A percentile compares a stretch with the other conserved stretches of the same genome.
Evolutionary conservation across 2,888 invertebrate genomes (phyloP).

Genomic region (Dyspetes luteomarginatus): DNA sequence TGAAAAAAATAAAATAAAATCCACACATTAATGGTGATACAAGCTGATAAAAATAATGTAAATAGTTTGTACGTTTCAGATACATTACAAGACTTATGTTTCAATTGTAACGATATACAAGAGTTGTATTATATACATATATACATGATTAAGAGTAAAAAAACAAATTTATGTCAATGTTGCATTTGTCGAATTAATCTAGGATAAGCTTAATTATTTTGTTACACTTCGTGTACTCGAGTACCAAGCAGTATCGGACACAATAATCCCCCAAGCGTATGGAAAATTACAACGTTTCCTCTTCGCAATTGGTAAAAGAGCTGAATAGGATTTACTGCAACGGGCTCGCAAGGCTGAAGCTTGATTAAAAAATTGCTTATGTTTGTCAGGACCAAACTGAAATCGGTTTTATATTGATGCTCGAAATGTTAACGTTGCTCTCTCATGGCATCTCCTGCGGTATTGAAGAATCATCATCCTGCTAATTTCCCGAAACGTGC

Average conservation of each 20-base stretch:
- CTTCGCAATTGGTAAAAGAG: not conserved
- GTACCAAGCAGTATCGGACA: not conserved
- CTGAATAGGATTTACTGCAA: not conserved
- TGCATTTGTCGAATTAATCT: conserved; percentile 10
- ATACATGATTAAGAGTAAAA: conserved; percentile 53
- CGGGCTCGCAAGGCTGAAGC: not conserved
- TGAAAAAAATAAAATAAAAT: conserved; percentile 31
- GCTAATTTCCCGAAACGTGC: too few relatives aligned
- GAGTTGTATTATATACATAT: conserved; percentile 55
- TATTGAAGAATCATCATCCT: too few relatives aligned
- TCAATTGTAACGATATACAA: conserved; percentile 62
- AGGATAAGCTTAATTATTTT: too few relatives aligned
- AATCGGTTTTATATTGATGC: not conserved
- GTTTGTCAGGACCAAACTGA: not conserved
- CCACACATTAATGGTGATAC: conserved; percentile 14
- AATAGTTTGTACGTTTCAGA: conserved; percentile 68
- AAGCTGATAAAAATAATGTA: conserved; percentile 59
- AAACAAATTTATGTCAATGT: conserved; percentile 53
- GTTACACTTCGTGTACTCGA: not conserved
- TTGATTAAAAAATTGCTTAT: not conserved
- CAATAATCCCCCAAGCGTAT: not conserved
- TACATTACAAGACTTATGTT: conserved; percentile 60
- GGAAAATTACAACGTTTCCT: not conserved
- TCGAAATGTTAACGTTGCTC: too few relatives aligned
- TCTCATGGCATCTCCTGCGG: too few relatives aligned